A percentile compares a stretch with the other conserved stretches of the same genome.
These are phyloP conservation scores for Bhutanitis thaidina DNA, from an alignment of 2,888 invertebrate species.

Conservation along the genomic window DNA sequence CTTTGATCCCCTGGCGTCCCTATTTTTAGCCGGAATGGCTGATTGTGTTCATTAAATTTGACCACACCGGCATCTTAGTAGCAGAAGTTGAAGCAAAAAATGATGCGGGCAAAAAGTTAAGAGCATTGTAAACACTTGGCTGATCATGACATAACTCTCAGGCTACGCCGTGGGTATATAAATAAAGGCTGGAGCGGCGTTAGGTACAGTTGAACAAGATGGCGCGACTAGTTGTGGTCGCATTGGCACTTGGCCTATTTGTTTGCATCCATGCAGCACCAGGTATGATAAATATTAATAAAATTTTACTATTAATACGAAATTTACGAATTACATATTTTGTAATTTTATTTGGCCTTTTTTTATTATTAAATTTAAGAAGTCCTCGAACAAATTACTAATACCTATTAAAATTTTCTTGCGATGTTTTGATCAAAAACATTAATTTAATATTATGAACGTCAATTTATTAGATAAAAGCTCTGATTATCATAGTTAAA, in stretches of 20 bases:
- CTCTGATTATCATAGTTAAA: no score
- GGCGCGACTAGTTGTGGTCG: conserved; percentile 53
- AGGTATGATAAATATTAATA: conserved; percentile 38
- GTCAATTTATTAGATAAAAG: no score
- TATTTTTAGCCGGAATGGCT: neutral
- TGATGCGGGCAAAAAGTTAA: conserved; percentile 47
- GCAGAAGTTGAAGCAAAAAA: conserved; percentile 30
- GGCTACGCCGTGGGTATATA: conserved; percentile 45
- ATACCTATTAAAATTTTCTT: no score
- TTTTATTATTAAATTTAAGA: no score
- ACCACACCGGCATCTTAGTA: conserved; percentile 13
- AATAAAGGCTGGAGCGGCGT: conserved; percentile 27
- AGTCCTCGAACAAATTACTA: no score
- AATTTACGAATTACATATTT: no score
- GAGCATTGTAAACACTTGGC: conserved; percentile 46
- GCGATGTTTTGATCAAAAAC: no score
- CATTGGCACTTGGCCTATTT: conserved; percentile 53
- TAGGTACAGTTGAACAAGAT: conserved; percentile 45
- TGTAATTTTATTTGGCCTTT: no score
- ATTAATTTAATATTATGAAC: no score
- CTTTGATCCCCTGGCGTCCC: neutral
- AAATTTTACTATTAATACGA: neutral
- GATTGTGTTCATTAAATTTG: conserved; percentile 6
- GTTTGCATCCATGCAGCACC: conserved; percentile 54
- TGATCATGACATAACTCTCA: conserved; percentile 45